phyloP scores from a whole-genome alignment of 1,140 invertebrate species.

The Aradophagus sp. region DNA sequence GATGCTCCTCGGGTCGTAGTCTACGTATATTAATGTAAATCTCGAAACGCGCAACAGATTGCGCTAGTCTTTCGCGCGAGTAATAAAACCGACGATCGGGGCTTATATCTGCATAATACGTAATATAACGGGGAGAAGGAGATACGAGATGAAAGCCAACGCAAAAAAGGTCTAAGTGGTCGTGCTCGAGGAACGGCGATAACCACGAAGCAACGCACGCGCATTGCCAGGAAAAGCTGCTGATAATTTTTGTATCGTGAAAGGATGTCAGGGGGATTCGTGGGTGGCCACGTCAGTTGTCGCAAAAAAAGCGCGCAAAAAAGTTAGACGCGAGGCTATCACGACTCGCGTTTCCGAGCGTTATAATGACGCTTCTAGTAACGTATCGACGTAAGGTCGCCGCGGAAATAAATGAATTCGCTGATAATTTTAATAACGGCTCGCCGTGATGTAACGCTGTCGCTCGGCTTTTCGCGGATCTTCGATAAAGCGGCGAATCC shows the following conservation, averaged over 20 bases:
- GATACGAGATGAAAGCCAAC: conserved; percentile 30
- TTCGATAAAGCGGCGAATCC: too few species aligned
- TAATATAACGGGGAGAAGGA: conserved; percentile 51
- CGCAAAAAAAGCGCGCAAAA: conserved; percentile 14
- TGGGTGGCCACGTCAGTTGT: conserved; percentile 53
- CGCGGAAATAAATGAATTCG: conserved; percentile 8
- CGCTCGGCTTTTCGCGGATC: too few species aligned
- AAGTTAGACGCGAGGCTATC: conserved; percentile 24
- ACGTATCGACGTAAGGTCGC: conserved; percentile 38
- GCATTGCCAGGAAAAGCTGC: conserved; percentile 65
- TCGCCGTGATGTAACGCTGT: too few species aligned
- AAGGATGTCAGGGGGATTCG: conserved; percentile 64
- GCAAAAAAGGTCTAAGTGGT: conserved; percentile 38
- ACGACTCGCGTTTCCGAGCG: neutral
- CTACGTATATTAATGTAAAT: conserved; percentile 39
- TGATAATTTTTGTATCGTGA: conserved; percentile 68
- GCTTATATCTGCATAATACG: conserved; percentile 62
- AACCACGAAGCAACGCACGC: conserved; percentile 31
- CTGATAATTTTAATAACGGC: too few species aligned
- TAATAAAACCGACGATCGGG: conserved; percentile 60
- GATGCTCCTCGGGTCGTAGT: conserved; percentile 19
- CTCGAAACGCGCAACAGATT: conserved; percentile 47
- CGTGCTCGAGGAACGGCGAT: conserved; percentile 51
- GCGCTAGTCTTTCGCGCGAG: conserved; percentile 22
- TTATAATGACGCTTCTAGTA: conserved; percentile 17